Conservation (phyloP, 2,797 vertebrate species). For the Setipinna tenuifilis region DNA sequence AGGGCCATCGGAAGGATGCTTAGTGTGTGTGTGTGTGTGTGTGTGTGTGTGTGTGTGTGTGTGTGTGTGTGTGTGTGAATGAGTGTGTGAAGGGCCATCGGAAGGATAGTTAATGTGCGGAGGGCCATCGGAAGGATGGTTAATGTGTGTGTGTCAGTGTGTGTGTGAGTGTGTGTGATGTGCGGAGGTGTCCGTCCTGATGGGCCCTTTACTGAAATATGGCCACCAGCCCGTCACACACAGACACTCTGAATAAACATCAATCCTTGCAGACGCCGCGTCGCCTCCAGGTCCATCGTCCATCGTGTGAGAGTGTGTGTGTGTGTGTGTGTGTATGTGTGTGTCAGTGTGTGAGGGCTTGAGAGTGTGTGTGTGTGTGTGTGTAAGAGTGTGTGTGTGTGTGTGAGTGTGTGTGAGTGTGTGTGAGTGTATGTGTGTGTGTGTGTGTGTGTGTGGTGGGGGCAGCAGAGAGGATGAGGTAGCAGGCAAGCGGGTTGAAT, state of each 20-base stretch:
- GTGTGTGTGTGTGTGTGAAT: too few species aligned
- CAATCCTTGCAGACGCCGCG: constrained; percentile 64
- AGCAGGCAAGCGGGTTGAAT: background rate
- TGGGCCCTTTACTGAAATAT: constrained; percentile 76
- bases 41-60: background rate
- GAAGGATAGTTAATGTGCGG: constrained; percentile 67
- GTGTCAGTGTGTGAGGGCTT: too few species aligned
- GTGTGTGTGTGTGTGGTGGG: background rate
- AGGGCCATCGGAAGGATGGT: constrained; percentile 54
- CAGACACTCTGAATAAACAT: constrained; percentile 78
- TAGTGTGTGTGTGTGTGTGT: too few species aligned
- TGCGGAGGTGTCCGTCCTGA: constrained; percentile 65
- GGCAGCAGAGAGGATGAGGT: background rate
- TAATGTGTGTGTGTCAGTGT: too few species aligned
- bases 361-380: too few species aligned
- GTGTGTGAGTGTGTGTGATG: too few species aligned
- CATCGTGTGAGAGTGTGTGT: constrained; percentile 60
- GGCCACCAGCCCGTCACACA: constrained; percentile 57
- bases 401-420: too few species aligned
- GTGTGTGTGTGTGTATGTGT: too few species aligned
- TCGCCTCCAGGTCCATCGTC: constrained; percentile 69
- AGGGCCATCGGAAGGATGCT: constrained; percentile 59
- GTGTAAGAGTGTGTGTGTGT: too few species aligned
- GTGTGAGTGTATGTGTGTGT: too few species aligned
- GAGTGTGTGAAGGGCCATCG: constrained; percentile 39